These are phyloP conservation scores for Salarias fasciatus DNA, from an alignment of 2,797 vertebrate genomes.

Conservation along the genomic window DNA sequence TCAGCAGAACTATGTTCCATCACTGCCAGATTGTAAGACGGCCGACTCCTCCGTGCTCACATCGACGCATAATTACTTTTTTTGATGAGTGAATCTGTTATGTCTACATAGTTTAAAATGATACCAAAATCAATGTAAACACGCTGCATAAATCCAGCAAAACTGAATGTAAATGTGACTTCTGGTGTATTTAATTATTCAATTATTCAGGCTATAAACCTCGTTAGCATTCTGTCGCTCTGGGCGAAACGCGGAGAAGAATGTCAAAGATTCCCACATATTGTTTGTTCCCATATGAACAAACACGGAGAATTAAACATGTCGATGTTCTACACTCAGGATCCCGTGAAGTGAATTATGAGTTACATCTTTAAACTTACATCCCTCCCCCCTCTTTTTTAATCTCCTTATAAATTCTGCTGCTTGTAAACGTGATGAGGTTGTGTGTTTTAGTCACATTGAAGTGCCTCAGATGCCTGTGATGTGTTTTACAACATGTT, in stretches of 20 bases:
- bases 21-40: neutral
- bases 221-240: conserved; percentile 40
- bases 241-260: conserved; percentile 31
- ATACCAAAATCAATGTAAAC: conserved; percentile 33
- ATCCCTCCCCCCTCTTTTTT: neutral
- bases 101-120: conserved; percentile 5
- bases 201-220: conserved; percentile 37
- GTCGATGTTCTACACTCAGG: conserved; percentile 11
- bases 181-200: conserved; percentile 42
- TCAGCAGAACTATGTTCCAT: neutral
- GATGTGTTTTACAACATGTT: conserved; percentile 20
- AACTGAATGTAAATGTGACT: conserved; percentile 31
- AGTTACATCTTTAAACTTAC: conserved; percentile 7
- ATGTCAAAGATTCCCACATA: conserved; percentile 9
- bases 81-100: neutral
- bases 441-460: too few species aligned
- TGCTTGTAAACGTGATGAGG: too few species aligned
- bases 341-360: neutral
- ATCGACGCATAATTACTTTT: neutral
- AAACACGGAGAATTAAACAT: conserved; percentile 31
- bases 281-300: conserved; percentile 7
- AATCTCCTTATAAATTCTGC: neutral
- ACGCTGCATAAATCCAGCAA: neutral
- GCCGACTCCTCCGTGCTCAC: neutral
- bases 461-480: neutral